These are phyloP conservation scores for Myathropa florea DNA, from an alignment of 2,888 invertebrate genomes.

Conservation along the genomic window DNA sequence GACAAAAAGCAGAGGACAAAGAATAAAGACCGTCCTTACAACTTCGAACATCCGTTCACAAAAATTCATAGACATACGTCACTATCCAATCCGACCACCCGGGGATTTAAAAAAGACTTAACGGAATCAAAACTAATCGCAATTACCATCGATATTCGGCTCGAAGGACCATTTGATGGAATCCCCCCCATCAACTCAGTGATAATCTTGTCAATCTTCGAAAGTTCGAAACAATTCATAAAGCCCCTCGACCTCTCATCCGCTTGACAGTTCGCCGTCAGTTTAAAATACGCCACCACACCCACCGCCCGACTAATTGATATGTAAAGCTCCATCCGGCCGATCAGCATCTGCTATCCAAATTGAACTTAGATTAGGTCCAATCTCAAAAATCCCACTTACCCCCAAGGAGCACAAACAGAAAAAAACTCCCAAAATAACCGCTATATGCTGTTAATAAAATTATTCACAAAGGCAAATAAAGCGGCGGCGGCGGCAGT, in stretches of 20 bases:
- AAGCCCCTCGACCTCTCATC: background rate
- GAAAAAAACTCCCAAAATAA: background rate
- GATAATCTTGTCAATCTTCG: background rate
- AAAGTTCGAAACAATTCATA: background rate
- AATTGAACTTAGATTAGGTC: conserved; percentile 37
- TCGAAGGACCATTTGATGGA: background rate
- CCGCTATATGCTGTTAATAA: conserved; percentile 5
- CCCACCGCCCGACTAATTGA: background rate
- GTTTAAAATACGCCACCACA: background rate
- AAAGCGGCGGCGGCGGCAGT: background rate
- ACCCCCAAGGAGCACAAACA: background rate
- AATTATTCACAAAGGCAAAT: conserved; percentile 15
- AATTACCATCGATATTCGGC: background rate
- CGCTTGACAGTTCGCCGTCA: background rate
- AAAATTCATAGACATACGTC: too few relatives aligned
- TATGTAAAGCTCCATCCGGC: background rate
- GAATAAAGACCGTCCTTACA: too few relatives aligned
- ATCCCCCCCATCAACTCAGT: background rate
- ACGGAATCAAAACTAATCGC: background rate
- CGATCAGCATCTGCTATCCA: background rate
- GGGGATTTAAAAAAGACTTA: background rate
- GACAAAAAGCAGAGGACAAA: too few relatives aligned
- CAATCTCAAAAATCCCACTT: background rate
- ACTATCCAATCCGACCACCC: background rate
- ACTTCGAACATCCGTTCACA: too few relatives aligned